Percentiles rank a stretch among this genome's conserved stretches.
These are phyloP conservation scores for Oophaga pumilio DNA, from an alignment of 2,113 vertebrate species.

Conservation along the genomic window DNA sequence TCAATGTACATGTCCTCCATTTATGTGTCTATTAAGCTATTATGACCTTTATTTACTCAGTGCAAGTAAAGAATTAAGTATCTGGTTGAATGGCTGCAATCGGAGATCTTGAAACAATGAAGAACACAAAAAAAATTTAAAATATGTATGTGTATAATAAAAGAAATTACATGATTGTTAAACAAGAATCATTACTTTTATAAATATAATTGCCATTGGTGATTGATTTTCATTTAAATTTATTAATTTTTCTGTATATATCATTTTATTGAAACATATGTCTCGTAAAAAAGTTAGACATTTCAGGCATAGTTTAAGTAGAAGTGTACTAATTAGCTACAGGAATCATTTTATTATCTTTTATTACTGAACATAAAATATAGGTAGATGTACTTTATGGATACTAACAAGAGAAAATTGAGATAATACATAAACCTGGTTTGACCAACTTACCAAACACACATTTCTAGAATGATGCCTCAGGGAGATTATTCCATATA, in stretches of 20 bases:
- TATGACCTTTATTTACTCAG: too few relatives aligned
- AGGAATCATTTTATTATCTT: background rate
- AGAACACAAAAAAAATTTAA: too few relatives aligned
- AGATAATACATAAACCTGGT: conserved; percentile 14
- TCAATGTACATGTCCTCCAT: too few relatives aligned
- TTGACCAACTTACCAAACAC: conserved; percentile 6
- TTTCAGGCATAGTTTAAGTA: background rate
- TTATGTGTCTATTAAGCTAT: too few relatives aligned
- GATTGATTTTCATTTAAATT: background rate
- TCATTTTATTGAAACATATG: background rate
- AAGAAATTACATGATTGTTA: background rate
- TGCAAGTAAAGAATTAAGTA: too few relatives aligned
- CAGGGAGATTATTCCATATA: background rate
- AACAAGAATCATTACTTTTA: background rate
- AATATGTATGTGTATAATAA: background rate
- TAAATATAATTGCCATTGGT: background rate
- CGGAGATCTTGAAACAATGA: too few relatives aligned
- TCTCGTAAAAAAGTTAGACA: background rate
- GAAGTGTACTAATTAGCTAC: conserved; percentile 13
- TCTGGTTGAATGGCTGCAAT: too few relatives aligned
- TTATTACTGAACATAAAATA: conserved; percentile 6
- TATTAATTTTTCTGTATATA: background rate
- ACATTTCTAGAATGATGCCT: background rate
- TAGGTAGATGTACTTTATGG: conserved; percentile 1
- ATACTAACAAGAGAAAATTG: conserved; percentile 1